A percentile compares a stretch with the other conserved stretches of the same genome.
Conservation (phyloP, 1,140 invertebrate genomes). For the Pygmarrhopalites habei region DNA sequence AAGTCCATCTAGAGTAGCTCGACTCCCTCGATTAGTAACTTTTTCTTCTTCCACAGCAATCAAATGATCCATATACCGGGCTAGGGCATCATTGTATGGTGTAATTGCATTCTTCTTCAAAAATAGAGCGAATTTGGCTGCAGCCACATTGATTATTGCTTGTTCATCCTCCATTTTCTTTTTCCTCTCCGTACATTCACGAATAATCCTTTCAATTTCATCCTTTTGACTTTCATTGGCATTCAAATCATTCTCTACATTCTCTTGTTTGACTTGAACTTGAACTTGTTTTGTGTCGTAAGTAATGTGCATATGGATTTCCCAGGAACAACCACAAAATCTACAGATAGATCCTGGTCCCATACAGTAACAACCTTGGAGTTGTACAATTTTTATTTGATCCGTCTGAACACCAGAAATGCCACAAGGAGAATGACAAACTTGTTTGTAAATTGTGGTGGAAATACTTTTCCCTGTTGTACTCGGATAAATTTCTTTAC, state of each 20-base stretch:
- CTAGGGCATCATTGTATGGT: constrained; percentile 27
- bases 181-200: too few relatives aligned
- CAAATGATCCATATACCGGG: constrained; percentile 24
- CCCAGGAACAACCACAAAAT: constrained; percentile 4
- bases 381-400: neutral
- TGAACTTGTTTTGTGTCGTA: constrained; percentile 5
- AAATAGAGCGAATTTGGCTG: constrained; percentile 22
- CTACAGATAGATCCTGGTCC: neutral
- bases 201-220: too few relatives aligned
- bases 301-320: constrained; percentile 13
- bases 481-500: neutral
- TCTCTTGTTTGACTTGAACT: neutral
- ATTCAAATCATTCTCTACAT: neutral
- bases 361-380: neutral
- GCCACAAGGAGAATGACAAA: constrained; percentile 9
- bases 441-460: neutral
- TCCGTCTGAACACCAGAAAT: neutral
- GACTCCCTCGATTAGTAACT: neutral
- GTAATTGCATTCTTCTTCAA: constrained; percentile 27
- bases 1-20: neutral
- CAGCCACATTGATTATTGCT: constrained; percentile 1
- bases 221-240: too few relatives aligned
- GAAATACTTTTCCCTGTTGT: neutral
- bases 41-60: constrained; percentile 22
- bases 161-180: neutral